Base-by-base conservation (phyloP, 2,888 invertebrate genomes). In the Leptopterna dolabrata region DNA sequence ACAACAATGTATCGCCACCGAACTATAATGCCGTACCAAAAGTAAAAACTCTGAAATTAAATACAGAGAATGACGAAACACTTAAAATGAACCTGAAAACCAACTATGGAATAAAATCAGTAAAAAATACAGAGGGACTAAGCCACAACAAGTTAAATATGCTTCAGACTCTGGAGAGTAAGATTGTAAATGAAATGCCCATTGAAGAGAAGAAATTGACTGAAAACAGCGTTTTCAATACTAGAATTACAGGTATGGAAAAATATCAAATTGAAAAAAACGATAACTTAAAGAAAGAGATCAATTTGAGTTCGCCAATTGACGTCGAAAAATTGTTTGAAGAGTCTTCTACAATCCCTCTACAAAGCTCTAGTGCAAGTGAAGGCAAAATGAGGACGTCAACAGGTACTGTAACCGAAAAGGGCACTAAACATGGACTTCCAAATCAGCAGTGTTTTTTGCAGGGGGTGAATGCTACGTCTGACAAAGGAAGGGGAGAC, bases 321-420 rank as follows among this genome's bases (percentile, higher is more conserved):
- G 43, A 76, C 29, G 41, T 85, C 29, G 85, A 85, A 9, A 27
- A 45, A 29, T 47, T 85, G 30, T 85, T 73, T 43, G 47, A 85
- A 73, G 73, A 85, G 16, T 85, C 85, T 11, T 83, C 70, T 11
- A 41, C 43, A 24, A 76, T 85, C 19, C 85, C 85, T 11, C 4
- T 85, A 16, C 16, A 27, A 11, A 24, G 14, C 9, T 24, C 45
- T 45, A 43, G 16, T 30, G 51, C 14, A 55, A 55, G 41, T 13
- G 19, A 19, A 3, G 11, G 2, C 11, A 63, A 73, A 30, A 16
- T 7, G 73, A 16, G 73, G 41, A 30, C 3, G 30, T 13, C 41
- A 41, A 14, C 36, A 16, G 29, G n/a, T 41, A 76, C 11, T 76
- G 45, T 6, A n/a, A 45, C 24, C n/a, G 16, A 27, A 27, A 27